These are phyloP conservation scores for Mycalesis mineus DNA, from an alignment of 2,888 invertebrate species.

Conservation along the genomic window DNA sequence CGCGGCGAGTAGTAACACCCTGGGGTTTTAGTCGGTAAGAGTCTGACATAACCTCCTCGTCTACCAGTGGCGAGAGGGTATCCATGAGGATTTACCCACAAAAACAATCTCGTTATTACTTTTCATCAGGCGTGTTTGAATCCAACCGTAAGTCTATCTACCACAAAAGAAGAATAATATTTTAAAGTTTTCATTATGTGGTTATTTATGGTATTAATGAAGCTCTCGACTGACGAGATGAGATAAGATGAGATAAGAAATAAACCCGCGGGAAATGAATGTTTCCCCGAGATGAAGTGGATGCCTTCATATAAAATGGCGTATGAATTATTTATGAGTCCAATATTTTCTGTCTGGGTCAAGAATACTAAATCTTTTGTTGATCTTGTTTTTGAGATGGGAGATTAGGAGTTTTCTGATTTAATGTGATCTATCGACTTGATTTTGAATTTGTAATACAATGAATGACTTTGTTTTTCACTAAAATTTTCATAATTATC, in stretches of 20 bases:
- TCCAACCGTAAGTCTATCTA: too few relatives aligned
- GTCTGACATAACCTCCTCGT: too few relatives aligned
- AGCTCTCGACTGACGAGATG: neutral
- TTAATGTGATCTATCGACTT: neutral
- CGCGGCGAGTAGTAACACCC: too few relatives aligned
- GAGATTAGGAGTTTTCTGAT: neutral
- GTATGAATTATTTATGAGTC: constrained; percentile 27
- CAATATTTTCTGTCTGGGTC: constrained; percentile 22
- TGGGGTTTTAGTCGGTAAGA: too few relatives aligned
- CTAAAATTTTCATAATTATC: too few relatives aligned
- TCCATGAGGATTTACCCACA: too few relatives aligned
- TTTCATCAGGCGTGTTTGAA: too few relatives aligned
- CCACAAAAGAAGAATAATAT: too few relatives aligned
- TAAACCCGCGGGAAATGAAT: constrained; percentile 13
- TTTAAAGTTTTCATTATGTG: neutral
- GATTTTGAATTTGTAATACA: too few relatives aligned
- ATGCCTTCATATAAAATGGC: constrained; percentile 20
- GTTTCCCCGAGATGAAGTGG: constrained; percentile 11
- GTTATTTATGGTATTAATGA: neutral
- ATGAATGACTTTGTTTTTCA: too few relatives aligned
- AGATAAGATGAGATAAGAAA: constrained; percentile 2
- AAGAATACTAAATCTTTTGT: constrained; percentile 4
- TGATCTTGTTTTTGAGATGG: constrained; percentile 1
- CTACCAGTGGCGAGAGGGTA: too few relatives aligned
- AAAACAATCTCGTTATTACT: too few relatives aligned